Conservation (phyloP, 2,888 invertebrate genomes). For the Sinopyrophorus schimmeli region DNA sequence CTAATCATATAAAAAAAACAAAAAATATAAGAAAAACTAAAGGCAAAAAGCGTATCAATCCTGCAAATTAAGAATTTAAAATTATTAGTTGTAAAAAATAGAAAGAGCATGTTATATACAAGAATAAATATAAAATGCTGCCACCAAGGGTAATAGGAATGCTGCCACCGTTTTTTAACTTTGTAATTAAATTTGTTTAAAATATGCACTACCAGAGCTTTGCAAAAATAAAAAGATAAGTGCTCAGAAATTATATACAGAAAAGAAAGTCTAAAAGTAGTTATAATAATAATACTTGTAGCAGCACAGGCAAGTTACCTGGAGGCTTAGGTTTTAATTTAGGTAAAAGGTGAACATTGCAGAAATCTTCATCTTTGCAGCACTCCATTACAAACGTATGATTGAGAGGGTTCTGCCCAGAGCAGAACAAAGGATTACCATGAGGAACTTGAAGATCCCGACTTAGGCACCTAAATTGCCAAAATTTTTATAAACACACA, state of each 20-base stretch:
- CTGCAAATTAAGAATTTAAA: conserved; percentile 19
- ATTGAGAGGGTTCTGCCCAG: conserved; percentile 74
- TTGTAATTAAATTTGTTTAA: not conserved
- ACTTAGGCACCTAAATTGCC: conserved; percentile 71
- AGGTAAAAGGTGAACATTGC: conserved; percentile 73
- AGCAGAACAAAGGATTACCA: conserved; percentile 82
- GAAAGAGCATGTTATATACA: conserved; percentile 18
- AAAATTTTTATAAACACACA: conserved; percentile 51
- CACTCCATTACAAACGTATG: conserved; percentile 78
- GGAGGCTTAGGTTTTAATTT: conserved; percentile 67
- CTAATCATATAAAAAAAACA: conserved; percentile 38
- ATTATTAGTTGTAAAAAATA: conserved; percentile 23
- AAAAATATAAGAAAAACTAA: conserved; percentile 36
- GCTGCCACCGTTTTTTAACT: conserved; percentile 23
- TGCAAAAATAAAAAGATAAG: conserved; percentile 25
- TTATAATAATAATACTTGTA: conserved; percentile 11
- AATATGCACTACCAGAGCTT: conserved; percentile 16
- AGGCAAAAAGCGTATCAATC: conserved; percentile 5
- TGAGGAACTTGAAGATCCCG: conserved; percentile 73
- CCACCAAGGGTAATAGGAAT: conserved; percentile 20
- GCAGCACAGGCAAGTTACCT: conserved; percentile 61
- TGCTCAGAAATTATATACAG: conserved; percentile 33
- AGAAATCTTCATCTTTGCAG: conserved; percentile 76
- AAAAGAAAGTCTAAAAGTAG: conserved; percentile 17
- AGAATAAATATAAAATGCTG: conserved; percentile 26